Evolutionary conservation across 2,113 vertebrate genomes (phyloP).

Genomic region (Pelecanus crispus): DNA sequence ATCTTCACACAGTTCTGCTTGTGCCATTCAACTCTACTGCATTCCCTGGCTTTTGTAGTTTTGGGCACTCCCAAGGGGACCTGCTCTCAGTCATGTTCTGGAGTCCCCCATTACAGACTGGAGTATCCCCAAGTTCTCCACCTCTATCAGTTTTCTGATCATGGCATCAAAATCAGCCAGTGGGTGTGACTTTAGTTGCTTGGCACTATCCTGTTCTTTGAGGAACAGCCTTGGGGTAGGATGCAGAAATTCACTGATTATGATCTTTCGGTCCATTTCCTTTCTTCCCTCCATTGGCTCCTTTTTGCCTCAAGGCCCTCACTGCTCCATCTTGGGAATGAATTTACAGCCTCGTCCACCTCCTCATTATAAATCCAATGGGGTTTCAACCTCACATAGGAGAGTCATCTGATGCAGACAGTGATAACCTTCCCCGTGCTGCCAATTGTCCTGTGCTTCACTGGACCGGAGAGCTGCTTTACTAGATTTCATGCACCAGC

Average conservation of each 20-base stretch:
- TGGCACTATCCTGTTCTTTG: not conserved
- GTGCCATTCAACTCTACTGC: not conserved
- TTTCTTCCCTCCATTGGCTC: slow-evolving; percentile 65
- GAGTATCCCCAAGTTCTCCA: not conserved
- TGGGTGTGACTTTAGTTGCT: not conserved
- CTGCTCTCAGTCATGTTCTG: not conserved
- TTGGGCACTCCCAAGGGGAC: not conserved
- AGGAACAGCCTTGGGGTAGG: slow-evolving; percentile 35
- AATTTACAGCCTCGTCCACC: slow-evolving; percentile 31
- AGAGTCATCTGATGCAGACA: slow-evolving; percentile 52
- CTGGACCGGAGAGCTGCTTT: slow-evolving; percentile 46
- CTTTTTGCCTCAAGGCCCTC: slow-evolving; percentile 55
- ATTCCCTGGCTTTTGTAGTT: not conserved
- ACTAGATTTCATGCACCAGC: slow-evolving; percentile 25
- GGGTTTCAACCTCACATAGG: slow-evolving; percentile 15
- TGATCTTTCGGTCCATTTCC: slow-evolving; percentile 48
- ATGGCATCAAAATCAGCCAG: not conserved
- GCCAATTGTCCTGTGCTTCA: slow-evolving; percentile 47
- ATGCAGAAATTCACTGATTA: slow-evolving; percentile 60
- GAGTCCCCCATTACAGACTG: not conserved
- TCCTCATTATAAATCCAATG: slow-evolving; percentile 24
- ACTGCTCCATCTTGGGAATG: slow-evolving; percentile 43
- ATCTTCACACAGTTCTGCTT: not conserved
- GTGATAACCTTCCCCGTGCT: slow-evolving; percentile 54
- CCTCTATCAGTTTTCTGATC: not conserved